Percentiles rank a stretch among this genome's conserved stretches.
These are phyloP conservation scores for Enteromius viviparus DNA, from an alignment of 2,797 vertebrate species.

Conservation along the genomic window DNA sequence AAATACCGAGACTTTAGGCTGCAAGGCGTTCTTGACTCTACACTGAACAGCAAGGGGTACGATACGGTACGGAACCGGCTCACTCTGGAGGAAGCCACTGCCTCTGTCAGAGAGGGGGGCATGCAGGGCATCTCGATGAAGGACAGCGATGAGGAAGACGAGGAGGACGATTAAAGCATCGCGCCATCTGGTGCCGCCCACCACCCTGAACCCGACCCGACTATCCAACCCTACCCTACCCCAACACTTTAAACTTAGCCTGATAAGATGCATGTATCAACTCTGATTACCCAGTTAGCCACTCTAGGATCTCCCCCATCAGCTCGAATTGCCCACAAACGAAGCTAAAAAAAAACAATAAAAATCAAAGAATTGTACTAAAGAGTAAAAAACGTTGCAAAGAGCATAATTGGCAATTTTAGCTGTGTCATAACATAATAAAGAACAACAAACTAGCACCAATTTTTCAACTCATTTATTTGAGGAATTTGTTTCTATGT, in stretches of 20 bases:
- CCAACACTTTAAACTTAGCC: conserved; percentile 83
- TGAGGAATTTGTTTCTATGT: conserved; percentile 92
- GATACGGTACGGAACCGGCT: conserved; percentile 97
- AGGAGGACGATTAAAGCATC: conserved; percentile 90
- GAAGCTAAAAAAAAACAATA: conserved; percentile 87
- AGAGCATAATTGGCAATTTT: conserved; percentile 88
- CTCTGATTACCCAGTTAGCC: conserved; percentile 91
- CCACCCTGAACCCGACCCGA: conserved; percentile 33
- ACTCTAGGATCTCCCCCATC: conserved; percentile 93
- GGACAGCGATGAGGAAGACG: conserved; percentile 97
- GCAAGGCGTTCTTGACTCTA: conserved; percentile 98
- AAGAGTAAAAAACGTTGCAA: conserved; percentile 73
- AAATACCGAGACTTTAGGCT: conserved; percentile 99
- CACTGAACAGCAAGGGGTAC: conserved; percentile 98
- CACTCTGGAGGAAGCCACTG: conserved; percentile 94
- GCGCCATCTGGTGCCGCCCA: conserved; percentile 63
- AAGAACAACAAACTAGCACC: conserved; percentile 84
- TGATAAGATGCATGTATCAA: conserved; percentile 98
- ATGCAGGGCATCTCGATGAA: conserved; percentile 99
- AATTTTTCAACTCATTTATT: conserved; percentile 87
- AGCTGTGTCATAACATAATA: conserved; percentile 88
- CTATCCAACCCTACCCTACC: conserved; percentile 39
- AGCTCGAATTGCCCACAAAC: conserved; percentile 92
- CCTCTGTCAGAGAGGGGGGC: conserved; percentile 93
- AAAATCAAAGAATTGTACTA: conserved; percentile 74